Evolutionary conservation across 53 echinoderm and acorn worm species (phyloP).

Genomic region (Arbacia lixula): DNA sequence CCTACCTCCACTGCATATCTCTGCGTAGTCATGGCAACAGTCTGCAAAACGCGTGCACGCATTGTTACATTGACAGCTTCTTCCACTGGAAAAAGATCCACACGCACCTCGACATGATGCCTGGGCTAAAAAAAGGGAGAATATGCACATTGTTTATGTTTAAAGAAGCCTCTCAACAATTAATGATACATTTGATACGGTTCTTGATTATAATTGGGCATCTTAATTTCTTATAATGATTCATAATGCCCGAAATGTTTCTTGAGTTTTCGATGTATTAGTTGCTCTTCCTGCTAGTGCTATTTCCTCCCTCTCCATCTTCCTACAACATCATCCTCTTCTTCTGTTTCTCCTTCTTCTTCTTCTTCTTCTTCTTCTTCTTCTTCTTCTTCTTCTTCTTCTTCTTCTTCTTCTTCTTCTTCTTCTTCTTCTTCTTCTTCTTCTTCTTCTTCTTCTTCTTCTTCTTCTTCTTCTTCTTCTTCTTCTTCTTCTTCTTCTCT

Average conservation of each 20-base stretch:
- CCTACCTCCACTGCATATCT: slow-evolving; percentile 38
- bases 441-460: neutral
- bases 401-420: slow-evolving; percentile 21
- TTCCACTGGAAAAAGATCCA: slow-evolving; percentile 2
- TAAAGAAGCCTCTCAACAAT: too few relatives aligned
- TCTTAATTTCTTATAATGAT: too few relatives aligned
- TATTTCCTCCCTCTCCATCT: too few relatives aligned
- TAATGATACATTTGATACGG: too few relatives aligned
- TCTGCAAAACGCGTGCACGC: slow-evolving; percentile 56
- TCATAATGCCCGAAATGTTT: too few relatives aligned
- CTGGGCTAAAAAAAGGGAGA: neutral
- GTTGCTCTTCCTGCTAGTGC: too few relatives aligned
- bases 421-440: neutral
- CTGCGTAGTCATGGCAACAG: slow-evolving; percentile 73
- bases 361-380: slow-evolving; percentile 12
- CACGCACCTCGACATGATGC: slow-evolving; percentile 65
- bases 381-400: slow-evolving; percentile 41
- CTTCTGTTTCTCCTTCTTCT: neutral
- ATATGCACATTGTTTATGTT: too few relatives aligned
- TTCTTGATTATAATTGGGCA: too few relatives aligned
- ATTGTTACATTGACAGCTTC: slow-evolving; percentile 67
- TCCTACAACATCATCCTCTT: too few relatives aligned
- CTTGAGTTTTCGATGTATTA: too few relatives aligned
- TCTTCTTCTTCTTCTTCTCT: neutral
- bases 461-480: neutral